Evolutionary conservation across 2,113 vertebrate species (phyloP), one percentile per base, ranked within the genome.

Genomic region (Oplegnathus fasciatus): DNA sequence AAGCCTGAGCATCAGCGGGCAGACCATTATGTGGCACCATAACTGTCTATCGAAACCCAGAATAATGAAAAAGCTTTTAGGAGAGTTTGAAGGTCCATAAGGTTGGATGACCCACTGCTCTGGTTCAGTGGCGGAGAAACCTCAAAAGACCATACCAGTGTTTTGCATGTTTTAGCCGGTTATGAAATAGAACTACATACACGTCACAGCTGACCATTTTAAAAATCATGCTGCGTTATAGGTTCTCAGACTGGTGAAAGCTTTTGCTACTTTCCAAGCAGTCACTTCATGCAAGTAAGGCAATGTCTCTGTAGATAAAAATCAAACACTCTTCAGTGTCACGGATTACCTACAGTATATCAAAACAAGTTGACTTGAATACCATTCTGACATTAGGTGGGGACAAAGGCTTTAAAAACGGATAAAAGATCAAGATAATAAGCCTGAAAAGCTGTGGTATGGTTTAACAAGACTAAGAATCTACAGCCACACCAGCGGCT

Each of bases 1-100:
- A 65, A 62, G 61, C 28, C 44, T 2, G 32, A 42, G 52, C 9
- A 67, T 60, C 58, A 52, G 50, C 24, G 7, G 0, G 6, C 18
- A 40, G 42, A 22, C 20, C 17, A 72, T 37, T 66, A 52, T 32
- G 17, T 37, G 50, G 40, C 40, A 64, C 65, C 42, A 5, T 24
- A 32, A 60, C 2, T 2, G 22, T 37, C 13, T 76, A 40, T 15
- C 71, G 54, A 75, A 70, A 62, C 7, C 9, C 7, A 20, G 44
- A 73, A 87, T 48, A 75, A 87, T 62, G 34, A 71, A 1, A 85
- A 68, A 11, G 71, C 57, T 91, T 89, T 84, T 46, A 74, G 72
- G 55, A 22, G 58, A 74, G 32, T 75, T 20, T 60, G 20, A 61
- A 28, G 32, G 40, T 44, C 64, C 65, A 40, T 22, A 15, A 22